Evolutionary conservation across 2,888 invertebrate genomes (phyloP), one percentile per base, ranked within the genome.

Genomic region (Eilema sororculum): DNA sequence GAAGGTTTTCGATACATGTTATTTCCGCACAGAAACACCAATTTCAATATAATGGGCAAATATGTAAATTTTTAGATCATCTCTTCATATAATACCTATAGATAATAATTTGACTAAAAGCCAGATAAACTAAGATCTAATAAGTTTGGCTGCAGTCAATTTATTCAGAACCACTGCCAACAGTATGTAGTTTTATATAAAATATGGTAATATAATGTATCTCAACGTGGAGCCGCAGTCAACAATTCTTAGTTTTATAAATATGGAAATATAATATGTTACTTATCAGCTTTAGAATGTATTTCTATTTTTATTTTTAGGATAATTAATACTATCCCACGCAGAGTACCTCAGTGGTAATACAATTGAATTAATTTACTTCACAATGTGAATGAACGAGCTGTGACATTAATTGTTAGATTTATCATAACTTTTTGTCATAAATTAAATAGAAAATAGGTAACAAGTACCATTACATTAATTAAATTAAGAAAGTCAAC

Each of bases 361-460:
- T 52, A 52, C 52, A 52, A 52, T 52, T n/a, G n/a, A 52, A 52
- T n/a, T 52, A n/a, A 52, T n/a, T 52, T 9, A 52, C n/a, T 52
- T 52, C 9, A n/a, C 9, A 52, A 52, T n/a, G n/a, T 52, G 52
- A 52, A 52, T 52, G 52, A 52, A n/a, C n/a, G 52, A 52, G 52
- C 9, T n/a, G 9, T n/a, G 52, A 6, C 8, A n/a, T 52, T 52
- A 52, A 9, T n/a, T n/a, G 5, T 8, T n/a, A 52, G n/a, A n/a
- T 52, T 52, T n/a, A 46, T 46, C 20, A 46, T 6, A 16, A 16
- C 16, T 0, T 1, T 37, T 41, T 41, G 6, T 46, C 46, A 46
- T 20, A 52, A n/a, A 9, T 41, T 52, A n/a, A 9, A 52, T 52
- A 52, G 52, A 52, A n/a, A 52, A 46, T 20, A 46, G 20, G 46